Percentiles rank a stretch among this genome's conserved stretches.
These are phyloP conservation scores for Phyllotis vaccarum DNA, from an alignment of 2,797 vertebrate species.

Conservation along the genomic window DNA sequence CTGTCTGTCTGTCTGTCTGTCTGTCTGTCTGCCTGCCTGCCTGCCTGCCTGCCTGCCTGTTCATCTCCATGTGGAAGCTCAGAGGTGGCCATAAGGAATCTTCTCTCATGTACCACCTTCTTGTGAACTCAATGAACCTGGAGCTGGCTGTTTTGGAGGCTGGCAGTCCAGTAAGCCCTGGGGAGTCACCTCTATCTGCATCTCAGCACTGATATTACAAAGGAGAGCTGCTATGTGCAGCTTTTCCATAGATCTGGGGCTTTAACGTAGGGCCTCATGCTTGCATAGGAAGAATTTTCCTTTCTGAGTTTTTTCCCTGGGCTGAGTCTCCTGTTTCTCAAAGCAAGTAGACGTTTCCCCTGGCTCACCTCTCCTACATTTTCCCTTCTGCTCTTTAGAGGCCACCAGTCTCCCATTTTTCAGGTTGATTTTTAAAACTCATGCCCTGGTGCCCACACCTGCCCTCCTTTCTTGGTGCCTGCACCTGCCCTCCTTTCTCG, in stretches of 20 bases:
- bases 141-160: too few relatives aligned
- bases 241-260: background rate
- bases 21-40: too few relatives aligned
- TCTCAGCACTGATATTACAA: too few relatives aligned
- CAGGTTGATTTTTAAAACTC: constrained; percentile 49
- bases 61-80: background rate
- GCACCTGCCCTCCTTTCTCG: constrained; percentile 1
- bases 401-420: constrained; percentile 53
- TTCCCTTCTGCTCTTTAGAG: constrained; percentile 46
- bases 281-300: background rate
- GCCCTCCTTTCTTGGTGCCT: background rate
- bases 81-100: background rate
- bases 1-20: too few relatives aligned
- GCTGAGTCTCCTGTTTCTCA: constrained; percentile 16
- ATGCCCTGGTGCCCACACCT: background rate
- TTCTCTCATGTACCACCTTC: background rate
- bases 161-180: background rate
- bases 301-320: background rate
- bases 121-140: background rate
- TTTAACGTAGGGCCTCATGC: background rate
- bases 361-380: background rate
- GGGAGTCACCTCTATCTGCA: background rate
- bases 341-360: background rate
- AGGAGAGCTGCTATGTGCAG: background rate
- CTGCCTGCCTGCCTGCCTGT: too few relatives aligned